Conservation (phyloP, 2,888 invertebrate species). For the Bruchidius siliquastri region DNA sequence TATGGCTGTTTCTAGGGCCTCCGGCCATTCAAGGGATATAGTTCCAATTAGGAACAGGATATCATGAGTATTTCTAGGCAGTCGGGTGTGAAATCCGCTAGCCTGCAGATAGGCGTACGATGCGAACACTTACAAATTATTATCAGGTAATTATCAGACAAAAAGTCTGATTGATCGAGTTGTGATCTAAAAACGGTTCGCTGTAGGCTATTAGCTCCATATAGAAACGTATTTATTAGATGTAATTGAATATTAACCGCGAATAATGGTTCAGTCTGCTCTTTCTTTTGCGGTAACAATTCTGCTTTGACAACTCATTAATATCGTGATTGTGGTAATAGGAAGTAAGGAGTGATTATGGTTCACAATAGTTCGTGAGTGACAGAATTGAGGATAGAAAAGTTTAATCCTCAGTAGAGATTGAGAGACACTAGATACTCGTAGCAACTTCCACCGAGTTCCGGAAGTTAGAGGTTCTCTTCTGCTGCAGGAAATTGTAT, state of each 20-base stretch:
- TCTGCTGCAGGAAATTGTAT: too few species aligned
- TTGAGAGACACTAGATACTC: too few species aligned
- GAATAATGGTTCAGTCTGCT: background rate
- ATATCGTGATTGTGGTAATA: background rate
- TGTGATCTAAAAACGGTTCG: background rate
- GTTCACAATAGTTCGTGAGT: too few species aligned
- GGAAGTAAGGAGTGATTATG: too few species aligned
- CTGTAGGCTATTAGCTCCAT: background rate
- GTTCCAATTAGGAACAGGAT: background rate
- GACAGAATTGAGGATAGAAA: too few species aligned
- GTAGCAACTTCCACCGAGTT: too few species aligned
- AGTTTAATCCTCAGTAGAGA: too few species aligned
- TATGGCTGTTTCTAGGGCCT: background rate
- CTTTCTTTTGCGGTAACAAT: background rate
- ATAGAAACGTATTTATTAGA: background rate
- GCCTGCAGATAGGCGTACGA: background rate
- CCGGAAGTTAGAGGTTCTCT: too few species aligned
- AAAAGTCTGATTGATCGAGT: background rate
- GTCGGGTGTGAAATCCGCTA: background rate
- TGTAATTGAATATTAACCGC: background rate
- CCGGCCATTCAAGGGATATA: background rate
- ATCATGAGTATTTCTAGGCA: background rate
- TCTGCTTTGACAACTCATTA: background rate
- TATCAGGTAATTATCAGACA: background rate
- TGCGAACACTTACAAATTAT: background rate